phyloP scores from a whole-genome alignment of 1,140 invertebrate genomes.

The Camponotus vicinus region DNA sequence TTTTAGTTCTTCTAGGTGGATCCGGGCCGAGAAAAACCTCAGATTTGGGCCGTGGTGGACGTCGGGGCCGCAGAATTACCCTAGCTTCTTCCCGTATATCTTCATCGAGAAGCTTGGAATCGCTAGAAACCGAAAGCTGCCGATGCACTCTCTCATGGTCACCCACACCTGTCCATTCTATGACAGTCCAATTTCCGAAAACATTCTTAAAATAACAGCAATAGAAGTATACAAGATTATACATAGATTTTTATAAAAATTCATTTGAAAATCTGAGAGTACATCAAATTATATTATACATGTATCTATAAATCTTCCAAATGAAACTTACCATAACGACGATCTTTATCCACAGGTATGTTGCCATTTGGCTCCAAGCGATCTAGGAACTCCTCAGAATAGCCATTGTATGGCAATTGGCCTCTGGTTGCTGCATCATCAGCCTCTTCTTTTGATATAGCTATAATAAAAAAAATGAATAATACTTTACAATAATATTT shows the following conservation, averaged over 20 bases:
- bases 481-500: constrained; percentile 17
- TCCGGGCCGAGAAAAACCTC: constrained; percentile 92
- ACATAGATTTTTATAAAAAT: constrained; percentile 25
- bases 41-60: constrained; percentile 95
- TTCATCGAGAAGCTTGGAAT: constrained; percentile 95
- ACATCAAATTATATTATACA: constrained; percentile 19
- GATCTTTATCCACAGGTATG: constrained; percentile 89
- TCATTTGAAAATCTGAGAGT: neutral
- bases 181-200: constrained; percentile 76
- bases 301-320: neutral
- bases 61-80: constrained; percentile 94
- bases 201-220: constrained; percentile 72
- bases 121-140: constrained; percentile 95
- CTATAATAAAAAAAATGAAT: constrained; percentile 85
- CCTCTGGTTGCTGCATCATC: constrained; percentile 88
- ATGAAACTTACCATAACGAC: constrained; percentile 80
- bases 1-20: constrained; percentile 91
- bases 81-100: constrained; percentile 94
- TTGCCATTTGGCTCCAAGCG: constrained; percentile 95
- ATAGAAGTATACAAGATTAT: constrained; percentile 60
- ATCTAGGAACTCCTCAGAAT: constrained; percentile 96
- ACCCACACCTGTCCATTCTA: constrained; percentile 93
- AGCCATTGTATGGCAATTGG: constrained; percentile 94
- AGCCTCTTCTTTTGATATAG: constrained; percentile 92
- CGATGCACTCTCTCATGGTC: constrained; percentile 93